Percentiles rank a stretch among this genome's conserved stretches.
These are phyloP conservation scores for Coreoperca whiteheadi DNA, from an alignment of 2,113 vertebrate genomes.

Conservation along the genomic window DNA sequence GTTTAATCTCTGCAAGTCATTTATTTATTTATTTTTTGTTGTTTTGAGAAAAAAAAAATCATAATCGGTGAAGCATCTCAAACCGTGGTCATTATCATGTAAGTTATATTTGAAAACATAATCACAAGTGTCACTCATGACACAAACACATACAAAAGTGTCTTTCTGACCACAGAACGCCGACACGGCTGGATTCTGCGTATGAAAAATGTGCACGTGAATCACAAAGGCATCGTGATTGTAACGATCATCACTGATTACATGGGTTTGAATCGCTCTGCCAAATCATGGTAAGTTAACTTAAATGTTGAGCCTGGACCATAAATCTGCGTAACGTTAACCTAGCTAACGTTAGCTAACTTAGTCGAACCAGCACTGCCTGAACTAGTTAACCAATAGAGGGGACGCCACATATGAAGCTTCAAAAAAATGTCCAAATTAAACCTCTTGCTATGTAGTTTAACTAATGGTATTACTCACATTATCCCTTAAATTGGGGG, in stretches of 20 bases:
- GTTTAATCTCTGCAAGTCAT: not conserved
- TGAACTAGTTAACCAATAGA: not conserved
- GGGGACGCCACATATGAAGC: not conserved
- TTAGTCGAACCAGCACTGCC: not conserved
- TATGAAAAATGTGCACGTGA: not conserved
- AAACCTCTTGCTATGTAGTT: rapidly evolving
- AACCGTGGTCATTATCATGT: too few species aligned
- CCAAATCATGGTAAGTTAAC: not conserved
- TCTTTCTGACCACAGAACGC: too few species aligned
- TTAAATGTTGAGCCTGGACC: rapidly evolving
- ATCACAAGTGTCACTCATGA: not conserved
- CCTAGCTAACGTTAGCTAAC: slow-evolving; percentile 20
- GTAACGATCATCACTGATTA: not conserved
- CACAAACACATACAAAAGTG: not conserved
- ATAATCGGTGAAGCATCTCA: not conserved
- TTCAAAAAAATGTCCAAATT: too few species aligned
- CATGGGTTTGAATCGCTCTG: not conserved
- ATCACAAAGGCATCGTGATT: not conserved
- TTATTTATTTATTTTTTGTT: too few species aligned
- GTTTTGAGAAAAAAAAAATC: not conserved
- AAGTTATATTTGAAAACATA: not conserved
- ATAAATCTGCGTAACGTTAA: slow-evolving; percentile 1
- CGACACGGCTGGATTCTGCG: not conserved
- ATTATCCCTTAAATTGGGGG: slow-evolving; percentile 8
- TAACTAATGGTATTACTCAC: slow-evolving; percentile 25